A percentile compares a stretch with the other conserved stretches of the same genome.
Conservation (phyloP, 1,140 invertebrate species). For the Drosophila nannoptera region DNA sequence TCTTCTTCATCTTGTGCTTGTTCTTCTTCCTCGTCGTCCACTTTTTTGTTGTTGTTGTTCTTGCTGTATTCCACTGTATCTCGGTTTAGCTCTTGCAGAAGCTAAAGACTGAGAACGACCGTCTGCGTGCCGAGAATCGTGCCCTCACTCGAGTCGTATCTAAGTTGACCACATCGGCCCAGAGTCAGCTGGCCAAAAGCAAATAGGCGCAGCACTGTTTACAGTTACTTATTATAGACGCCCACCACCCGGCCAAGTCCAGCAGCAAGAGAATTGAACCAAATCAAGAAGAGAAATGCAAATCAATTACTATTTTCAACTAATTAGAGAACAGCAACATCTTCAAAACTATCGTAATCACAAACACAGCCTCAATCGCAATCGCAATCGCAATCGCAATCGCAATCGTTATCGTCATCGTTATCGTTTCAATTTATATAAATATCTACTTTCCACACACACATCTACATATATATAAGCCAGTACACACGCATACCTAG, state of each 20-base stretch:
- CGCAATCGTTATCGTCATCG: constrained; percentile 31
- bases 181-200: constrained; percentile 78
- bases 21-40: constrained; percentile 1
- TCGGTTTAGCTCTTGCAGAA: constrained; percentile 96
- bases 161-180: constrained; percentile 94
- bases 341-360: constrained; percentile 9
- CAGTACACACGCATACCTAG: constrained; percentile 11
- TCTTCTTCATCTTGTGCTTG: constrained; percentile 24
- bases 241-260: constrained; percentile 7
- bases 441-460: constrained; percentile 14
- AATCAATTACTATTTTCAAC: not conserved
- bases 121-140: constrained; percentile 96
- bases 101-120: constrained; percentile 97
- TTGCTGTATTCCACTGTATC: not conserved
- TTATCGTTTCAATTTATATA: constrained; percentile 29
- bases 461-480: constrained; percentile 16
- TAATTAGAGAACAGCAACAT: constrained; percentile 1
- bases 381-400: constrained; percentile 4
- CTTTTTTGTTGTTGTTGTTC: constrained; percentile 42
- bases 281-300: constrained; percentile 9
- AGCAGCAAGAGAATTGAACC: constrained; percentile 18
- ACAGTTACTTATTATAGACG: constrained; percentile 15
- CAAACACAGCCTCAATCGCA: not conserved
- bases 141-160: constrained; percentile 96
- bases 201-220: constrained; percentile 51